Evolutionary conservation across 2,113 vertebrate species (phyloP).

Genomic region (Limnothrissa miodon): DNA sequence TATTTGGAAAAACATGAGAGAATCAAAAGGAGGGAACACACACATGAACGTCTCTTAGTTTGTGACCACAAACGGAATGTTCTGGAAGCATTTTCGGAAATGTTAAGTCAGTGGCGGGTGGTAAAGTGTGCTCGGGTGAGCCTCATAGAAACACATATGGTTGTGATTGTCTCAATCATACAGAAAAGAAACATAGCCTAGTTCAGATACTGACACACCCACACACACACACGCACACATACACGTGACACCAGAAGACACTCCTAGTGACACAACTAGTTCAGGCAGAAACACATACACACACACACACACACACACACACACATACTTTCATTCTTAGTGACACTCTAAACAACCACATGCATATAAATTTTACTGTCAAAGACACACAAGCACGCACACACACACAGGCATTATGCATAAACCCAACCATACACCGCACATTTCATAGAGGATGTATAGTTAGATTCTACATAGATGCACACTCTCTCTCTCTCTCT

Average conservation of each 20-base stretch:
- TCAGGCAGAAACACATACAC: background rate
- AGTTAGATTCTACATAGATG: no score
- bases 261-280: background rate
- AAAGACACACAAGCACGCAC: background rate
- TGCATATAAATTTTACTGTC: background rate
- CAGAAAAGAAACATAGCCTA: slow-evolving; percentile 5
- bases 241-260: no score
- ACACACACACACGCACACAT: background rate
- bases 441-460: no score
- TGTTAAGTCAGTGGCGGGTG: slow-evolving; percentile 49
- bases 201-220: background rate
- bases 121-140: slow-evolving; percentile 36
- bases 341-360: background rate
- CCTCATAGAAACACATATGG: slow-evolving; percentile 56
- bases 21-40: slow-evolving; percentile 26
- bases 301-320: slow-evolving; percentile 13
- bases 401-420: background rate
- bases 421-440: no score
- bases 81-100: slow-evolving; percentile 47
- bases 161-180: slow-evolving; percentile 57
- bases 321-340: background rate
- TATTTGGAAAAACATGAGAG: slow-evolving; percentile 42
- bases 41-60: slow-evolving; percentile 38
- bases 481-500: background rate
- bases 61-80: slow-evolving; percentile 44